Conservation (phyloP, 2,888 invertebrate species). For the Frankliniella fusca region DNA sequence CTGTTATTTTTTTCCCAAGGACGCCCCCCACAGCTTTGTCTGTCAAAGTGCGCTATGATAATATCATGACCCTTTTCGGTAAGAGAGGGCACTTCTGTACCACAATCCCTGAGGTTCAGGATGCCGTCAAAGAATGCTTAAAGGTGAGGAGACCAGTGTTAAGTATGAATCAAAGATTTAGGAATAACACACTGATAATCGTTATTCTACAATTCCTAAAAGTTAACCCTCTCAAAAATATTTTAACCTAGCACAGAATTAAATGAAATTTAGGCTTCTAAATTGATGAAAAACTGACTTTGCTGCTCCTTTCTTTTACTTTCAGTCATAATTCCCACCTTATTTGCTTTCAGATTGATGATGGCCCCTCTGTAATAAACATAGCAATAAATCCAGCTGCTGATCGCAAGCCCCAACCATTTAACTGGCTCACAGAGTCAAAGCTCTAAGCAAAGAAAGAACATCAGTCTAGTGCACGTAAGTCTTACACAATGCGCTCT, state of each 20-base stretch:
- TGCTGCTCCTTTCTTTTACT: too few species aligned
- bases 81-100: slow-evolving; percentile 74
- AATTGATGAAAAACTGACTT: too few species aligned
- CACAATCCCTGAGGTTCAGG: slow-evolving; percentile 69
- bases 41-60: slow-evolving; percentile 79
- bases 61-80: slow-evolving; percentile 83
- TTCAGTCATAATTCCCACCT: neutral
- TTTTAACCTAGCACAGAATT: too few species aligned
- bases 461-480: neutral
- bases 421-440: slow-evolving; percentile 89
- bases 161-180: neutral
- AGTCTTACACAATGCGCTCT: too few species aligned
- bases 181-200: too few species aligned
- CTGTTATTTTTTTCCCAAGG: slow-evolving; percentile 50
- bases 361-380: slow-evolving; percentile 83
- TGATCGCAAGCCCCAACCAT: slow-evolving; percentile 84
- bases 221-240: too few species aligned
- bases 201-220: too few species aligned
- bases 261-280: too few species aligned
- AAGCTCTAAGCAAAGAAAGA: slow-evolving; percentile 60
- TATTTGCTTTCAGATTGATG: slow-evolving; percentile 51
- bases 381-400: slow-evolving; percentile 84
- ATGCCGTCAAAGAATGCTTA: slow-evolving; percentile 64
- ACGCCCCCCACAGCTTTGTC: slow-evolving; percentile 79
- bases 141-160: slow-evolving; percentile 45